Base-by-base conservation (phyloP, 2,113 vertebrate species). In the Theristicus caerulescens region DNA sequence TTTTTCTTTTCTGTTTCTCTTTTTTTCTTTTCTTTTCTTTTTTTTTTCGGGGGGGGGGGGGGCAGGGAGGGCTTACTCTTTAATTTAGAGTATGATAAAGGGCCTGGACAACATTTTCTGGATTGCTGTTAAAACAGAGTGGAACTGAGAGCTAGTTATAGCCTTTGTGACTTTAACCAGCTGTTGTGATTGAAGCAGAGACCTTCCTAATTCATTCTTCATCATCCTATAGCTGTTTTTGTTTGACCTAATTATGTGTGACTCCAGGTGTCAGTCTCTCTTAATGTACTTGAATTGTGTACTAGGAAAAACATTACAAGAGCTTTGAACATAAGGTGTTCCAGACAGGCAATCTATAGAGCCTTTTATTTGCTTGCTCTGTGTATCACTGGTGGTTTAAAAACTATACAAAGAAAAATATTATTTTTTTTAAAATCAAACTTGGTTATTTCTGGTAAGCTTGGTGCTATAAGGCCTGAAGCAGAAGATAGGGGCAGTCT, bases 161-260 rank as follows among this genome's bases (percentile, higher is more conserved):
- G 25, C 26, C 25, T 74, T 77, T 90, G 40, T 51, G 54, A 80
- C 54, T 95, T 88, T 49, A 96, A 77, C 38, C 34, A 88, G 66
- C 15, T 32, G 20, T 38, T 80, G 71, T 72, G 24, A 85, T 17
- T 59, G 90, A 95, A 96, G 55, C 59, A 92, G 58, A 90, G 51
- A 74, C 55, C 51, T 88, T 91, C 57, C 29, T 81, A 81, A 95
- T 80, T 70, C 82, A 91, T 83, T 86, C 82, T 61, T 92, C 64
- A 90, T 94, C 59, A 83, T 73, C 42, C 54, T 66, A 17, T 27
- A 83, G 42, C 49, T 78, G 36, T 32, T 70, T 86, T 84, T 71
- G 13, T 78, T 83, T 96, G 55, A 84, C 40, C 47, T 91, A 95
- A 88, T 86, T 94, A 61, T 67, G 62, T 82, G 51, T 73, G 36